phyloP scores from a whole-genome alignment of 2,113 vertebrate species.

The Toxotes chatareus region DNA sequence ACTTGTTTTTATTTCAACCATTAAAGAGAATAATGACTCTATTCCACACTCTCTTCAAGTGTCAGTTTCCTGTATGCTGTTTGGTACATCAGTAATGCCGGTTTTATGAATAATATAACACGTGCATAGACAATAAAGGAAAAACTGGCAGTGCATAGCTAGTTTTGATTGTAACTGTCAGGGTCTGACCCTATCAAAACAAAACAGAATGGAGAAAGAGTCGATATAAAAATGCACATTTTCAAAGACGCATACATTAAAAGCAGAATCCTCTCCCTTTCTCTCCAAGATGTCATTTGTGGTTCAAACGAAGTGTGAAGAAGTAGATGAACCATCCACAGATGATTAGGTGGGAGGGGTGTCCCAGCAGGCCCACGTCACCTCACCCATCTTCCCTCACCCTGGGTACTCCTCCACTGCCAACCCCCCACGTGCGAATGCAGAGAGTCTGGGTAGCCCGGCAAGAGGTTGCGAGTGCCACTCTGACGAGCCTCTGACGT shows the following conservation, averaged over 20 bases:
- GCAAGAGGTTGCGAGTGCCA: conserved; percentile 51
- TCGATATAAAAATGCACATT: conserved; percentile 33
- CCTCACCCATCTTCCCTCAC: conserved; percentile 19
- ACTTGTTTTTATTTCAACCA: background rate
- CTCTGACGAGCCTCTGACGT: conserved; percentile 68
- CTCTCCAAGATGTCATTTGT: conserved; percentile 1
- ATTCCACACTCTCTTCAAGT: background rate
- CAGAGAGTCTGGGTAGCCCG: conserved; percentile 44
- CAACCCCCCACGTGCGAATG: background rate
- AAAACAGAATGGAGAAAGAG: conserved; percentile 10
- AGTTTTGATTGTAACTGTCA: conserved; percentile 46
- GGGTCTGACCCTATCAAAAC: conserved; percentile 34
- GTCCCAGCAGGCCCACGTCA: conserved; percentile 18
- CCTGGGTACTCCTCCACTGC: background rate
- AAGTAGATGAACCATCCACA: conserved; percentile 28
- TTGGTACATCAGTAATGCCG: background rate
- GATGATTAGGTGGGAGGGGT: conserved; percentile 43
- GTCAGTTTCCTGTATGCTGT: background rate
- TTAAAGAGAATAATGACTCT: background rate
- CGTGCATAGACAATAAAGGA: conserved; percentile 19
- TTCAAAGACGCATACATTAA: conserved; percentile 44
- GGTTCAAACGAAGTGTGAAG: conserved; percentile 41
- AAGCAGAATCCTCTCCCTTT: conserved; percentile 8
- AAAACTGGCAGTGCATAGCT: conserved; percentile 1
- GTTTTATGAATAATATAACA: conserved; percentile 39